Evolutionary conservation across 2,888 invertebrate species (phyloP).

Genomic region (Tetrapedia diversipes): DNA sequence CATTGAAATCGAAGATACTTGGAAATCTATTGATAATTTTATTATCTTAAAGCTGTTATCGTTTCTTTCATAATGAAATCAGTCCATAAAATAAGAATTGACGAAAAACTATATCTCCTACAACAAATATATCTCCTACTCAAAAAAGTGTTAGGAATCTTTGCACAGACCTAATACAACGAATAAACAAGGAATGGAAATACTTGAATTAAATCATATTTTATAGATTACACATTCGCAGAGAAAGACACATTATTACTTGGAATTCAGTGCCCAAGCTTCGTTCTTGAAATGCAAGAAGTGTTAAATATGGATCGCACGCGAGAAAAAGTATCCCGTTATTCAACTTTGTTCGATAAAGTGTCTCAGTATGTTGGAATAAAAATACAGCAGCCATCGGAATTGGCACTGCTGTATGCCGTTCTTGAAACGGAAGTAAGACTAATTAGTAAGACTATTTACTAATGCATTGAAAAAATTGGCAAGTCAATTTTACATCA

Average conservation of each 20-base stretch:
- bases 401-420: constrained; percentile 56
- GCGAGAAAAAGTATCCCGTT: constrained; percentile 9
- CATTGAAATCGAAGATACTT: too few relatives aligned
- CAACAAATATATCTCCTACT: neutral
- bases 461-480: too few relatives aligned
- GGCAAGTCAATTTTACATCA: too few relatives aligned
- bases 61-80: too few relatives aligned
- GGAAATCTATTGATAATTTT: too few relatives aligned
- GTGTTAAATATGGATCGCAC: constrained; percentile 23
- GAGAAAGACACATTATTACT: constrained; percentile 58
- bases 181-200: neutral
- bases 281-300: constrained; percentile 36
- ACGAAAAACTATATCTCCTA: too few relatives aligned
- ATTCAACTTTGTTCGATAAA: constrained; percentile 56
- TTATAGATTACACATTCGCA: constrained; percentile 55
- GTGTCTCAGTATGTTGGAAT: constrained; percentile 49
- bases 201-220: neutral
- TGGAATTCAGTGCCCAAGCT: constrained; percentile 63
- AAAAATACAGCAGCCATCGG: constrained; percentile 48
- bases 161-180: neutral
- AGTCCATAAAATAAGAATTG: too few relatives aligned
- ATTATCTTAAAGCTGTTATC: too few relatives aligned
- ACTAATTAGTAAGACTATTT: too few relatives aligned
- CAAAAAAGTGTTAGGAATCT: neutral
- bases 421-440: constrained; percentile 62